These are phyloP conservation scores for Lepus timidus DNA, from an alignment of 2,113 vertebrate genomes.

Conservation along the genomic window DNA sequence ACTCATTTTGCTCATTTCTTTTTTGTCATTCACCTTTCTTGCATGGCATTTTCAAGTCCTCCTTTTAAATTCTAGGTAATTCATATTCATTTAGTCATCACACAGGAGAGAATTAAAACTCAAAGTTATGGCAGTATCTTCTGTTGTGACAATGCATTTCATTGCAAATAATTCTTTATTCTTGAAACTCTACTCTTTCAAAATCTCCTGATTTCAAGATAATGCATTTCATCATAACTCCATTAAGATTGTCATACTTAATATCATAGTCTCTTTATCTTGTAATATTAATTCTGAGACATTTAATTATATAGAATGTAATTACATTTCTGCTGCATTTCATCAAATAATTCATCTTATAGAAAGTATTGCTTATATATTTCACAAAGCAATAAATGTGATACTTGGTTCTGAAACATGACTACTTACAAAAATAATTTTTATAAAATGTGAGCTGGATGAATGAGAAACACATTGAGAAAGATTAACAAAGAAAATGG, in stretches of 20 bases:
- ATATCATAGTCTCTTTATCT: conserved; percentile 39
- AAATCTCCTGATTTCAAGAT: conserved; percentile 45
- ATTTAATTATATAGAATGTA: conserved; percentile 62
- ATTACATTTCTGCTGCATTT: conserved; percentile 63
- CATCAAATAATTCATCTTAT: conserved; percentile 50
- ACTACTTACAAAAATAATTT: conserved; percentile 22
- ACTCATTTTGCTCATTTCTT: conserved; percentile 13
- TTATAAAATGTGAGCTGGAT: conserved; percentile 31
- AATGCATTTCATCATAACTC: conserved; percentile 56
- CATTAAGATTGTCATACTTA: conserved; percentile 26
- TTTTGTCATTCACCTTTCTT: background rate
- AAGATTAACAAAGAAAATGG: conserved; percentile 66
- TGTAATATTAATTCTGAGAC: conserved; percentile 35
- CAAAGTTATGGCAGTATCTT: conserved; percentile 15
- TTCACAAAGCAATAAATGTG: conserved; percentile 14
- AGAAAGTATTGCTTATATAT: conserved; percentile 3
- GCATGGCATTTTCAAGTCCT: conserved; percentile 28
- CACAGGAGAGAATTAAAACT: conserved; percentile 57
- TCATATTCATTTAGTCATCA: conserved; percentile 16
- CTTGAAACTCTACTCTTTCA: conserved; percentile 52
- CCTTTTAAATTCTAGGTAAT: conserved; percentile 32
- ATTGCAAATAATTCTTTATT: conserved; percentile 54
- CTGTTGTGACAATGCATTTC: conserved; percentile 57
- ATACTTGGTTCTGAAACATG: background rate
- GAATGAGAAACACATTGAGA: background rate